Evolutionary conservation across 2,113 vertebrate species (phyloP), one percentile per base, ranked within the genome.

Genomic region (Pachypanchax playfairii): DNA sequence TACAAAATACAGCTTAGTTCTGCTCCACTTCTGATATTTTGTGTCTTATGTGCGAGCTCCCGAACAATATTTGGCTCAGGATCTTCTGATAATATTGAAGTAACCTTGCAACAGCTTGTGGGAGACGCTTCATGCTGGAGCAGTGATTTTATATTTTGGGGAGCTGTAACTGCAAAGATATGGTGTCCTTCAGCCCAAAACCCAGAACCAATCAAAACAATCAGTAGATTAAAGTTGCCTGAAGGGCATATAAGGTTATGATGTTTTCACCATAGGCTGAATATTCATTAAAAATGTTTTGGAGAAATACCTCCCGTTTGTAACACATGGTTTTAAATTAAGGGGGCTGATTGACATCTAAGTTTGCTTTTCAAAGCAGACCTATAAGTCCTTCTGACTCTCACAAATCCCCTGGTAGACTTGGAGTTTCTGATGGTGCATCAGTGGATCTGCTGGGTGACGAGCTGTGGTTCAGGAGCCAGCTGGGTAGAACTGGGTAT

Each of bases 1-100:
- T 58, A 54, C 50, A 65, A 70, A 54, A 70, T 58, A 36, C 9
- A 2, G 44, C 50, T 61, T 41, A 26, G 50, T 43, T 50, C 47
- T 47, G 14, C 65, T 65, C 41, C 44, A 53, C 58, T 56, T 75
- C 61, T 65, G 31, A 35, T 64, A 65, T 39, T 69, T 66, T 75
- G 39, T 63, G 35, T 75, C 54, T 58, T 35, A 14, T 38, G 52
- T 47, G 58, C 48, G 65, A 59, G 61, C 76, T 54, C 18, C 5
- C 61, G 86, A 82, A 88, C 77, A 83, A 80, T 86, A 86, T 88
- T 83, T 79, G 82, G 86, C 82, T 86, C 82, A 79, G 80, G 81
- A 83, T 85, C 88, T 90, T 85, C 78, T 76, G 54, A 87, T 88
- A 88, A 88, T 87, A 86, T 83, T 86, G 86, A 90, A 85, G 85